Evolutionary conservation across 2,888 invertebrate genomes (phyloP), one percentile per base, ranked within the genome.

Genomic region (Ditula angustiorana): DNA sequence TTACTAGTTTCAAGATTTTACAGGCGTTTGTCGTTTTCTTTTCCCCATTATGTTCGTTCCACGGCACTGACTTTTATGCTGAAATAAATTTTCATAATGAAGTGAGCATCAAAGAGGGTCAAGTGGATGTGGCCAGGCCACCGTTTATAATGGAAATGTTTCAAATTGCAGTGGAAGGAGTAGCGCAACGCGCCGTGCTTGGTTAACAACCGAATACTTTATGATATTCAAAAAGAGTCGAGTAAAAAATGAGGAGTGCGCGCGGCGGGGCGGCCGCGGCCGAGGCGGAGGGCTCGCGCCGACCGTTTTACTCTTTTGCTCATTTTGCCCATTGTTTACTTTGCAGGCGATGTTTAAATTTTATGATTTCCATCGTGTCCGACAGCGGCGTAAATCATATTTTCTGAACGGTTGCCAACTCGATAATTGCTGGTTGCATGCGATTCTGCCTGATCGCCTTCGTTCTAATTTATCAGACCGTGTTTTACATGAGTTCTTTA

Each of bases 251-350:
- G 78, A 73, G 68, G 70, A 72, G 75, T 77, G 74, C 73, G 74
- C 80, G 66, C 75, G 64, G 65, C 80, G 75, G 77, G 78, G 77
- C 77, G 79, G 82, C 83, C 73, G 79, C 33, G 78, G 26, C 63
- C 82, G 85, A 85, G 82, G 79, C 72, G 76, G 71, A 68, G 74
- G 75, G 79, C 74, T 71, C 76, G 75, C 82, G 77, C 78, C 77
- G 77, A 74, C 79, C 81, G 75, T 82, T 65, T 86, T 81, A 81
- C 75, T 71, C 74, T 79, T 79, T 85, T 87, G 81, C 80, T 88
- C 86, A 85, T 90, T 91, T 90, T 89, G 75, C 78, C 88, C 89
- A 92, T 92, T 92, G 92, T 92, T 92, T 91, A 87, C 87, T 92
- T 90, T 86, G 87, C 86, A 79, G 82, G 74, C 83, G 83, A 82